Conservation (phyloP, 2,888 invertebrate species). For the Caenorhabditis imperialis region DNA sequence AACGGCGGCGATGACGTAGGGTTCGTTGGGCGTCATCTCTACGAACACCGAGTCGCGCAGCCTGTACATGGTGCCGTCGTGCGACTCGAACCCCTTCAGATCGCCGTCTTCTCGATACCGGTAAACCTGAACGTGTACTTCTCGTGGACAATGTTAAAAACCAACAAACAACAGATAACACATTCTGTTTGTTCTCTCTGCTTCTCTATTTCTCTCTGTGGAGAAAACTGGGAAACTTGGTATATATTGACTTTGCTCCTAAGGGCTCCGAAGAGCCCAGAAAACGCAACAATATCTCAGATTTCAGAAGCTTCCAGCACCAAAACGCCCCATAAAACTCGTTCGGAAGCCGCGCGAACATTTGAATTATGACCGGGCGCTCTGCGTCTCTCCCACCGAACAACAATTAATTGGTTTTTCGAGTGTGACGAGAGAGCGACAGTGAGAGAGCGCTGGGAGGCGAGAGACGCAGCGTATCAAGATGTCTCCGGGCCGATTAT, state of each 20-base stretch:
- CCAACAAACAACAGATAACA: too few relatives aligned
- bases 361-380: slow-evolving; percentile 46
- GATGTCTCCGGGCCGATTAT: slow-evolving; percentile 40
- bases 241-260: too few relatives aligned
- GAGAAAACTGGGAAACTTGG: too few relatives aligned
- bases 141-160: too few relatives aligned
- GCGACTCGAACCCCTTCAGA: slow-evolving; percentile 70
- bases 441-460: slow-evolving; percentile 19
- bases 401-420: slow-evolving; percentile 55
- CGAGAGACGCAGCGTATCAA: slow-evolving; percentile 34
- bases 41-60: slow-evolving; percentile 70
- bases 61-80: slow-evolving; percentile 68
- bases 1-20: slow-evolving; percentile 69
- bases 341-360: slow-evolving; percentile 4
- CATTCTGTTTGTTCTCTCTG: too few relatives aligned
- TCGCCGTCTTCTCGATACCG: slow-evolving; percentile 66
- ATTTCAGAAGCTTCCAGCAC: slow-evolving; percentile 7
- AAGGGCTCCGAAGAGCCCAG: too few relatives aligned
- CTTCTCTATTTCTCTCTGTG: too few relatives aligned
- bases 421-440: slow-evolving; percentile 27
- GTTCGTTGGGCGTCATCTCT: slow-evolving; percentile 64
- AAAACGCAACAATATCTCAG: too few relatives aligned
- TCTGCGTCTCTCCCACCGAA: slow-evolving; percentile 30
- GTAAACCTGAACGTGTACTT: slow-evolving; percentile 69
- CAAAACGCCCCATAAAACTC: too few relatives aligned